Base-by-base conservation (phyloP, 2,888 invertebrate species). In the Capitulum mitella region DNA sequence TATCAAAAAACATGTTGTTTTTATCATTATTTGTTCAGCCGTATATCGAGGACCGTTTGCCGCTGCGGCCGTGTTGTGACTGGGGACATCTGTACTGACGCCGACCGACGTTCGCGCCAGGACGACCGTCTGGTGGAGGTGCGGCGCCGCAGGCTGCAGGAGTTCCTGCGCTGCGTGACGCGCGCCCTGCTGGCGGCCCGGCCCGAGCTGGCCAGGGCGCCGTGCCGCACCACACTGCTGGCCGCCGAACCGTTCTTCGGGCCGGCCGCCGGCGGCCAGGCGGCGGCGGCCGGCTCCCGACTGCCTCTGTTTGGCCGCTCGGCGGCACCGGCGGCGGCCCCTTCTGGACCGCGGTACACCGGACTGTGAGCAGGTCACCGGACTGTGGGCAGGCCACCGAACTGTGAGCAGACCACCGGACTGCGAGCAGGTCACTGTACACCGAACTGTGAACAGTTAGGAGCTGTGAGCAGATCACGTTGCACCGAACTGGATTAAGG, bases 211-310 rank as follows among this genome's bases (percentile, higher is more conserved):
- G 89, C 92, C 76, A 89, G 90, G 79, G 91, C 92, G 84, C 92
- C 92, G 81, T 90, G 89, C 83, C 92, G 94, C 84, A 90, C 91
- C 80, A 91, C 92, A 70, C 89, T 98, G 80, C 90, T 94, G 83
- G 90, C 91, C 76, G 88, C 92, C 81, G 89, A 97, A 84, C 93
- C 95, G 51, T 97, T 97, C 87, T 95, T 97, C 86, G 92, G 93
- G 29, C 77, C 40, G 10, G 1, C 70, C 10, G 37, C 70, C 40
- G 34, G 64, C 64, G 70, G 19, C 26, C 8, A 8, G 22, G 37
- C 70, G 37, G 64, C 34, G 19, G 40, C 8, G 37, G 40, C 22
- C 26, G 26, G 37, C 37, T 14, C 16, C 8, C 70, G 37, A 19
- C 40, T 70, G 70, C 3, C 26, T 6, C 37, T 37, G 37, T 70